Percentiles rank a stretch among this genome's conserved stretches.
Evolutionary conservation across 2,113 vertebrate species (phyloP).

Genomic region (Cinclus mexicanus): DNA sequence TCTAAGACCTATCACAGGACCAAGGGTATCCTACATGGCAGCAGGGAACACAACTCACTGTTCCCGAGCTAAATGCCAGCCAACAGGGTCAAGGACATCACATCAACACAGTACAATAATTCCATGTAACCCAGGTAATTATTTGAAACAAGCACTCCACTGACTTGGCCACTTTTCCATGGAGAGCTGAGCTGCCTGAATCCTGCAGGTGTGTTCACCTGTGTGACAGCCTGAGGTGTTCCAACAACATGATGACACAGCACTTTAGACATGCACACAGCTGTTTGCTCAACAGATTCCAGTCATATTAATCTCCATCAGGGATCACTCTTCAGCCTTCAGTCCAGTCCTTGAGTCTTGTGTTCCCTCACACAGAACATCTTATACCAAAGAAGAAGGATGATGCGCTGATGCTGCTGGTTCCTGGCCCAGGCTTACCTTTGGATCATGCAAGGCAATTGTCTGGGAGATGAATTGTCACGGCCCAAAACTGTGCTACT

Average conservation of each 20-base stretch:
- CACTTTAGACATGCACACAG: rapidly evolving
- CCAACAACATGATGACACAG: not conserved
- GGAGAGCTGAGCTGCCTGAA: not conserved
- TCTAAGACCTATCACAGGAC: not conserved
- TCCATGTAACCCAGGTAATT: not conserved
- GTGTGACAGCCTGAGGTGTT: not conserved
- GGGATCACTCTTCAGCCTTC: not conserved
- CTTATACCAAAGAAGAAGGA: not conserved
- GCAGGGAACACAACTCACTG: not conserved
- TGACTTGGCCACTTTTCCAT: not conserved
- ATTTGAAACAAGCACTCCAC: not conserved
- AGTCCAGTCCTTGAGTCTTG: not conserved
- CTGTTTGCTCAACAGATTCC: not conserved
- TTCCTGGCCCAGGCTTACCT: not conserved
- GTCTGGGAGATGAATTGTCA: not conserved
- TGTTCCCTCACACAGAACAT: not conserved
- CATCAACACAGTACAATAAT: not conserved
- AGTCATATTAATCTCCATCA: not conserved
- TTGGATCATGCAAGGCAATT: not conserved
- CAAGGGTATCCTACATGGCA: not conserved
- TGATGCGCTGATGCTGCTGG: not conserved
- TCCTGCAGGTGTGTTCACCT: not conserved
- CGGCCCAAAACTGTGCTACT: not conserved
- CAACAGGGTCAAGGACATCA: not conserved
- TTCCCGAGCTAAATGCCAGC: not conserved